These are phyloP conservation scores for Porites lutea DNA, from an alignment of 64 coral and sea anemone species.

Conservation along the genomic window DNA sequence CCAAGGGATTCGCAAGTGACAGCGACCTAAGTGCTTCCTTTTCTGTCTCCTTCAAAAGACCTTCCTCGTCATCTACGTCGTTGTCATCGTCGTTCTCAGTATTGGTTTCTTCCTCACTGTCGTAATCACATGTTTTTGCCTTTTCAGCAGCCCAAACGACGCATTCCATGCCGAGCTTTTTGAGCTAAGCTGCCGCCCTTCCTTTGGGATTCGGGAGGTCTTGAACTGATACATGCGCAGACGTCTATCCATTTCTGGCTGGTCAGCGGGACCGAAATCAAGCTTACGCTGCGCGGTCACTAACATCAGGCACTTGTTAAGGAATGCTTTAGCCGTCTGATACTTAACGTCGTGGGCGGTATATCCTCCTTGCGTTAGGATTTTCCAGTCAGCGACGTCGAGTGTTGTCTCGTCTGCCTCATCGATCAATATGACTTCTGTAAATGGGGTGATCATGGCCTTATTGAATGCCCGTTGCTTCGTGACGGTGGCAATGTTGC, in stretches of 20 bases:
- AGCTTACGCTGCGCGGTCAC: slow-evolving; percentile 21
- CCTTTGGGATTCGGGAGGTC: slow-evolving; percentile 27
- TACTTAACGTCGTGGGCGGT: slow-evolving; percentile 46
- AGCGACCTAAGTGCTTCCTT: too few species aligned
- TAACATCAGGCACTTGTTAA: slow-evolving; percentile 56
- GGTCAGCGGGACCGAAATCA: slow-evolving; percentile 24
- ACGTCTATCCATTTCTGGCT: slow-evolving; percentile 45
- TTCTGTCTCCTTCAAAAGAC: neutral
- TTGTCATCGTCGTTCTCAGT: neutral
- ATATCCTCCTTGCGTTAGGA: too few species aligned
- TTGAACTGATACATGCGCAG: slow-evolving; percentile 27
- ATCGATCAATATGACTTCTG: slow-evolving; percentile 21
- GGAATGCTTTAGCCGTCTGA: slow-evolving; percentile 29
- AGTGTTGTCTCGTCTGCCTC: too few species aligned
- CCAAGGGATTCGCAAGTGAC: too few species aligned
- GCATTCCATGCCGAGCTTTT: slow-evolving; percentile 62
- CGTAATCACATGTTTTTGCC: neutral
- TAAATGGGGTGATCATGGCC: slow-evolving; percentile 24
- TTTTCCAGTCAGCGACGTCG: too few species aligned
- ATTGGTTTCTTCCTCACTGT: neutral
- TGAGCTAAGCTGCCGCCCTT: slow-evolving; percentile 50
- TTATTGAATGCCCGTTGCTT: slow-evolving; percentile 49
- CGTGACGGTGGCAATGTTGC: slow-evolving; percentile 34
- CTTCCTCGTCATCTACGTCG: neutral
- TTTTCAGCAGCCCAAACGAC: slow-evolving; percentile 43